phyloP scores from a whole-genome alignment of 2,888 invertebrate species.

The Cerastoderma edule region DNA sequence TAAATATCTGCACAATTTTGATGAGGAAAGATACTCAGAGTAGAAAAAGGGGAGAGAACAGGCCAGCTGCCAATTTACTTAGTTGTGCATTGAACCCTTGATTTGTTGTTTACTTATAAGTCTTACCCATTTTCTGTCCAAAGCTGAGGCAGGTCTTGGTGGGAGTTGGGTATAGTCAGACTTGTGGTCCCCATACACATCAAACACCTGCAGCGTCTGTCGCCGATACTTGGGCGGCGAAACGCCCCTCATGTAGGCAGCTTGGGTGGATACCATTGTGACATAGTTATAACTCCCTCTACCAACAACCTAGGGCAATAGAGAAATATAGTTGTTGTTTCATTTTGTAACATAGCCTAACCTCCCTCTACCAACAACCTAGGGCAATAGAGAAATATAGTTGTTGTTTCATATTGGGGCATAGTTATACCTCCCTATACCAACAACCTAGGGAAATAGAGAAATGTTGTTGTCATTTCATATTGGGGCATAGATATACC shows the following conservation, averaged over 20 bases:
- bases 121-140: conserved; percentile 53
- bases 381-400: neutral
- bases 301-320: too few relatives aligned
- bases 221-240: conserved; percentile 45
- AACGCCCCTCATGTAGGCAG: neutral
- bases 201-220: conserved; percentile 22
- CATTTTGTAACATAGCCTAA: neutral
- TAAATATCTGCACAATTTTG: too few relatives aligned
- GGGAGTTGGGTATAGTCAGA: neutral
- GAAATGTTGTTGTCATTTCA: neutral
- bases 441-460: too few relatives aligned
- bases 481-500: conserved; percentile 1
- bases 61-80: too few relatives aligned
- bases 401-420: neutral
- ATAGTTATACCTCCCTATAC: conserved; percentile 4
- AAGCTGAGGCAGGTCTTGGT: conserved; percentile 37
- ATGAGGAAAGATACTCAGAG: too few relatives aligned
- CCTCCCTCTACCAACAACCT: too few relatives aligned
- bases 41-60: too few relatives aligned
- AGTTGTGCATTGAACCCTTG: too few relatives aligned
- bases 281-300: conserved; percentile 9
- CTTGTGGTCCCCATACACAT: neutral
- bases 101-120: too few relatives aligned
- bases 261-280: conserved; percentile 11
- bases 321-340: neutral